Evolutionary conservation across 2,113 vertebrate species (phyloP).

Genomic region (Cettia cetti): DNA sequence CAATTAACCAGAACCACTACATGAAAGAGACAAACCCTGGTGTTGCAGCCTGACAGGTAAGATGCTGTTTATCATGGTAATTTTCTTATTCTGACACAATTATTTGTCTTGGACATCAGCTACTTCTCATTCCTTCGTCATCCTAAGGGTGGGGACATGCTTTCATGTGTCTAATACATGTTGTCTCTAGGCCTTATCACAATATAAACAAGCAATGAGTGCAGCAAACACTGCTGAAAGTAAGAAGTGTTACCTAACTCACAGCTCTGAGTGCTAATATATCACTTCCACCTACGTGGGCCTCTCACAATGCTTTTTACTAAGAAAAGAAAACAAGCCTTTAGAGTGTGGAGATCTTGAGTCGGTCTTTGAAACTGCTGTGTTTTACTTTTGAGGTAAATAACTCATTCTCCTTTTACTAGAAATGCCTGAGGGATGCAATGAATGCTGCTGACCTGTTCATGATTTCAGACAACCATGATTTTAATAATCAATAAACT

Average conservation of each 20-base stretch:
- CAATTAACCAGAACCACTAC: not conserved
- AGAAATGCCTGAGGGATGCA: not conserved
- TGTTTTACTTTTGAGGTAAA: not conserved
- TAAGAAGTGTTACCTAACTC: not conserved
- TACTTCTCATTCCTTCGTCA: slow-evolving; percentile 15
- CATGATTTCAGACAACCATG: not conserved
- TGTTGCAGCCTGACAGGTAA: not conserved
- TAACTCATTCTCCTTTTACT: not conserved
- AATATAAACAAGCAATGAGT: not conserved
- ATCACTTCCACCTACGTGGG: not conserved
- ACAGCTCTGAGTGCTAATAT: not conserved
- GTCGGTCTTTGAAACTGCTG: not conserved
- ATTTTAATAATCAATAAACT: not conserved
- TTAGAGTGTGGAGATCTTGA: not conserved
- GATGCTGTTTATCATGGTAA: not conserved
- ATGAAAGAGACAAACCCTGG: not conserved
- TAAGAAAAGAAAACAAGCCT: not conserved
- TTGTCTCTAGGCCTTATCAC: not conserved
- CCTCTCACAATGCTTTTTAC: not conserved
- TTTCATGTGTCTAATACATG: not conserved
- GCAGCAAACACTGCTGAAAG: not conserved
- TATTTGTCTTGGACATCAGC: not conserved
- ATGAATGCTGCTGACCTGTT: not conserved
- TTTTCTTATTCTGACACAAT: not conserved
- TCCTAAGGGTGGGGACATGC: not conserved